Base-by-base conservation (phyloP, 2,113 vertebrate genomes). In the Percina caprodes region DNA sequence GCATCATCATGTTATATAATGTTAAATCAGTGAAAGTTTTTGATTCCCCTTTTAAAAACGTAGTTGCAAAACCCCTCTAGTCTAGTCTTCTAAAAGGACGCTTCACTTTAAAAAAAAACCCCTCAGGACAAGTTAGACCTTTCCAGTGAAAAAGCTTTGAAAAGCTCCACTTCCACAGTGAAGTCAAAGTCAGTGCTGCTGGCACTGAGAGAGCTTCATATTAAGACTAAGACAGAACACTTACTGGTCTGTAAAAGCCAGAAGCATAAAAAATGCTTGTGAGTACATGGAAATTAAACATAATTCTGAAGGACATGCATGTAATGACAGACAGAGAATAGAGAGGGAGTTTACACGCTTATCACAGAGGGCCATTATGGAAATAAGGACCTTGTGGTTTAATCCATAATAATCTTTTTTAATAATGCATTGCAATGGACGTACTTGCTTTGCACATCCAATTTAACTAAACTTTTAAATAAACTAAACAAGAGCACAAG, bases 131-230 rank as follows among this genome's bases (percentile, higher is more conserved):
- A 72, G 70, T n/a, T 2, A 78, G 58, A 79, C 71, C 18, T 66
- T 80, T 74, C 62, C 60, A 61, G 42, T 30, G 71, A 84, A 61
- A 76, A 66, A 39, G 60, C 33, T 74, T 35, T 71, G 49, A 86
- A 88, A 80, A 79, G 77, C 81, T 66, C 52, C 61, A 61, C 71
- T 79, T 82, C 19, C 52, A 45, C 56, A 58, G 74, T 33, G 79
- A 60, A 85, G 83, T 88, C 74, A 89, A 77, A 80, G 54, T 78
- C 48, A 84, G 86, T 70, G 74, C 59, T 65, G 75, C 66, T 68
- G 56, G 52, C 81, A 75, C 42, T 0, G 2, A 49, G 60, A 84
- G 60, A 86, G 77, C 71, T 79, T 82, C 73, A 70, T 60, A 80
- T 55, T 51, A 58, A 76, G 48, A 67, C 68, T 68, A 81, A 85